Evolutionary conservation across 1,140 invertebrate genomes (phyloP).

Genomic region (Formica exsecta): DNA sequence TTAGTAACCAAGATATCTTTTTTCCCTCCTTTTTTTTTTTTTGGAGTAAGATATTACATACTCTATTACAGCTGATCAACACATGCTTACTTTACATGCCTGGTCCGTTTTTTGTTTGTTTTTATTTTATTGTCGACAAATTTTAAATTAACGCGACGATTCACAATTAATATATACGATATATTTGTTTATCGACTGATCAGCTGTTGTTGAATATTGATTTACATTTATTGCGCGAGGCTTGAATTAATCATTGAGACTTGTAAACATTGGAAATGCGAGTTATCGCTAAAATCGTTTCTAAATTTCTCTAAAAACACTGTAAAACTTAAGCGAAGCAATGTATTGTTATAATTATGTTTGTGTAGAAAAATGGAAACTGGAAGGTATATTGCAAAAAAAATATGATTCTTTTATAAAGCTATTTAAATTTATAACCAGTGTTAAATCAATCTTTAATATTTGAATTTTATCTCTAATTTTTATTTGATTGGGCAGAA

Average conservation of each 20-base stretch:
- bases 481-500: not conserved
- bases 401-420: not conserved
- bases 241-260: not conserved
- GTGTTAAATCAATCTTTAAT: not conserved
- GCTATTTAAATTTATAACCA: not conserved
- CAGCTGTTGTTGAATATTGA: constrained; percentile 51
- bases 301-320: not conserved
- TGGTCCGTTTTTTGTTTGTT: not conserved
- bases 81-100: not conserved
- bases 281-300: not conserved
- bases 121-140: not conserved
- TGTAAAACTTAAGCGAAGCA: not conserved
- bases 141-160: not conserved
- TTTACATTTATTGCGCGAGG: not conserved
- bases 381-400: not conserved
- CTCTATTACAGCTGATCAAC: too few species aligned
- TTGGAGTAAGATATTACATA: too few species aligned
- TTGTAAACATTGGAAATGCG: not conserved
- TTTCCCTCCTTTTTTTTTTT: not conserved
- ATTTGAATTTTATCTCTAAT: not conserved
- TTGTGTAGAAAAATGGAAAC: not conserved
- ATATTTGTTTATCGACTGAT: constrained; percentile 11
- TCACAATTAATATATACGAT: not conserved
- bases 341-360: not conserved
- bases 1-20: not conserved